These are phyloP conservation scores for Caenorhabditis sp. DNA, from an alignment of 2,888 invertebrate genomes.

Conservation along the genomic window DNA sequence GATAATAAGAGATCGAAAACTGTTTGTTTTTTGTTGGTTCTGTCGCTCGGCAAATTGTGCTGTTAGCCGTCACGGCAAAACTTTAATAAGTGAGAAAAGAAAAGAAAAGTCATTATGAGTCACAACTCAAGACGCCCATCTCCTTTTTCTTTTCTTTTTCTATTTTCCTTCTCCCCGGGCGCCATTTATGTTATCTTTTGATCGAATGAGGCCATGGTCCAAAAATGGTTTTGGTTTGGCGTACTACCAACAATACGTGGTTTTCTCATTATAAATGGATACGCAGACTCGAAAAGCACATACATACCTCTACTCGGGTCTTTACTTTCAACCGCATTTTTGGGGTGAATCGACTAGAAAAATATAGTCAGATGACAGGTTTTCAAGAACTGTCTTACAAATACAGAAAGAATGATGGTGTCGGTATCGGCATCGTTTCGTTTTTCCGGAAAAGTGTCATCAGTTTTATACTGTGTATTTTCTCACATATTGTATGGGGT, in stretches of 20 bases:
- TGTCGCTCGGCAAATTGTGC: no score
- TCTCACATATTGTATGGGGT: constrained; percentile 54
- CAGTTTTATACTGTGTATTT: constrained; percentile 59
- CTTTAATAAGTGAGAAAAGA: neutral
- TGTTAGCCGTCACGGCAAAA: no score
- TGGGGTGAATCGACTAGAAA: neutral
- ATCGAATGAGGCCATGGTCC: constrained; percentile 41
- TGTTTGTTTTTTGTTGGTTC: neutral
- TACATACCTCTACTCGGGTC: constrained; percentile 52
- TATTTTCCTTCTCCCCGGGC: neutral
- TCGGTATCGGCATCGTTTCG: constrained; percentile 31
- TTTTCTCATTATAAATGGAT: constrained; percentile 15
- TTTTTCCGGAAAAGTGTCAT: constrained; percentile 46
- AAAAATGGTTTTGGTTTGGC: neutral
- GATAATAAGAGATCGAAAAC: neutral
- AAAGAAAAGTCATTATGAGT: neutral
- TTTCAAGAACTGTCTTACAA: constrained; percentile 3
- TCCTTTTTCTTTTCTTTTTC: constrained; percentile 5
- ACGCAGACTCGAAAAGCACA: neutral
- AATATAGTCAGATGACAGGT: neutral
- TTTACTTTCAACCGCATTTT: constrained; percentile 50
- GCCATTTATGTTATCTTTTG: constrained; percentile 23
- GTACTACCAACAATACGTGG: constrained; percentile 30
- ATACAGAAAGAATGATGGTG: constrained; percentile 24
- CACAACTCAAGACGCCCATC: neutral